Percentiles rank a stretch among this genome's conserved stretches.
Evolutionary conservation across 2,888 invertebrate genomes (phyloP).

Genomic region (Ganaspis brasiliensis): DNA sequence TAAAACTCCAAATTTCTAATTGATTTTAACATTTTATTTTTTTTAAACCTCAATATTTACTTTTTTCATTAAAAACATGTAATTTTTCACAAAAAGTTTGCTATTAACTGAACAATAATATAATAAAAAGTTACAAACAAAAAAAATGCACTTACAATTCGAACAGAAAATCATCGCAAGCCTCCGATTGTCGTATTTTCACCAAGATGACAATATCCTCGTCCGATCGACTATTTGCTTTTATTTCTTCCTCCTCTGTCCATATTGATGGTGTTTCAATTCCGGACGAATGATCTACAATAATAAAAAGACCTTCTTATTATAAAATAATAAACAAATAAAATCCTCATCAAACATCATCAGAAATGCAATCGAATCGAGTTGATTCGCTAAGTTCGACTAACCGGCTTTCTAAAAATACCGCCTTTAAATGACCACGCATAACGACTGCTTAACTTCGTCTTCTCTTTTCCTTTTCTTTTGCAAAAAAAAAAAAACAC

Average conservation of each 20-base stretch:
- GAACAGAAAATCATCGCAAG: conserved; percentile 70
- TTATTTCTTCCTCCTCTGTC: conserved; percentile 73
- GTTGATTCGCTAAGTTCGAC: conserved; percentile 64
- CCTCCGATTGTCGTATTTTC: conserved; percentile 68
- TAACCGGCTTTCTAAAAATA: conserved; percentile 75
- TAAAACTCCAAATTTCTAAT: too few species aligned
- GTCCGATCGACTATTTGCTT: conserved; percentile 66
- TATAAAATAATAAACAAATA: not conserved
- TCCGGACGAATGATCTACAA: conserved; percentile 66
- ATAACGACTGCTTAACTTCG: conserved; percentile 51
- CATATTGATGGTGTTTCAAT: conserved; percentile 71
- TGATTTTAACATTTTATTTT: conserved; percentile 9
- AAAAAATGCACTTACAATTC: conserved; percentile 71
- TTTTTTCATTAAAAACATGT: too few species aligned
- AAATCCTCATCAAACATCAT: not conserved
- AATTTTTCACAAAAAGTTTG: too few species aligned
- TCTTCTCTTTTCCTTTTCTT: conserved; percentile 44
- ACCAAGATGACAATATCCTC: conserved; percentile 73
- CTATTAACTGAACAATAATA: too few species aligned
- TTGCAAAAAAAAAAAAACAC: conserved; percentile 37
- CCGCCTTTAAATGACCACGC: conserved; percentile 67
- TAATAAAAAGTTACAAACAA: not conserved
- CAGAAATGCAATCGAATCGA: conserved; percentile 45
- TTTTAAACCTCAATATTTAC: too few species aligned
- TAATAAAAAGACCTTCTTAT: not conserved